A percentile compares a stretch with the other conserved stretches of the same genome.
Evolutionary conservation across 1,140 invertebrate species (phyloP).

Genomic region (Megathymus violae): DNA sequence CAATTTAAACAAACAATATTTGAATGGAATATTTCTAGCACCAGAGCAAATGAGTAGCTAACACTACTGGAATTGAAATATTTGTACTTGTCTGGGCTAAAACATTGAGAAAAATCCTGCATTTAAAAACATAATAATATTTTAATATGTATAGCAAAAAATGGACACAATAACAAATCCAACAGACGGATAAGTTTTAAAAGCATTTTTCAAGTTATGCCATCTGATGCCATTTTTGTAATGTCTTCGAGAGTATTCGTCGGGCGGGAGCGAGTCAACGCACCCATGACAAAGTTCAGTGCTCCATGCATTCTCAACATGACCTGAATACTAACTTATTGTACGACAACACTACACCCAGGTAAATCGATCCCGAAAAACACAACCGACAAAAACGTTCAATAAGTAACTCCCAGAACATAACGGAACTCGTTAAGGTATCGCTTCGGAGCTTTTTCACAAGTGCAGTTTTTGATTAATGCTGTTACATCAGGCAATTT

Average conservation of each 20-base stretch:
- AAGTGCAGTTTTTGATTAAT: slow-evolving; percentile 30
- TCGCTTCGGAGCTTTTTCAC: slow-evolving; percentile 14
- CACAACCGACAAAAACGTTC: background rate
- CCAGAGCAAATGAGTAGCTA: background rate
- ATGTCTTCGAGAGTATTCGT: slow-evolving; percentile 38
- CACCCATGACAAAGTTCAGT: slow-evolving; percentile 60
- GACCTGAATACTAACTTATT: slow-evolving; percentile 58
- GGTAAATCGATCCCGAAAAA: slow-evolving; percentile 9
- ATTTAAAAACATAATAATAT: slow-evolving; percentile 25
- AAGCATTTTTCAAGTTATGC: slow-evolving; percentile 1
- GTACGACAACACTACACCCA: slow-evolving; percentile 25
- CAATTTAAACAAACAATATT: no score
- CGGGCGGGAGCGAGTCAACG: slow-evolving; percentile 54
- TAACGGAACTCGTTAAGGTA: slow-evolving; percentile 28
- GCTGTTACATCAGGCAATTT: slow-evolving; percentile 30
- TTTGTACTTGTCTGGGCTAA: background rate
- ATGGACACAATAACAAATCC: background rate
- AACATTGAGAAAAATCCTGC: background rate
- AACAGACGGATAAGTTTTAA: slow-evolving; percentile 7
- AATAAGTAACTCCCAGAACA: slow-evolving; percentile 17
- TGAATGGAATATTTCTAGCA: no score
- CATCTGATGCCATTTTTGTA: slow-evolving; percentile 29
- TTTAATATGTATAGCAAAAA: background rate
- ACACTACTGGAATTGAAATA: background rate
- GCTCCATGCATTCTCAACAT: slow-evolving; percentile 54